Base-by-base conservation (phyloP, 2,888 invertebrate species). In the Sceliomorpha sp. region DNA sequence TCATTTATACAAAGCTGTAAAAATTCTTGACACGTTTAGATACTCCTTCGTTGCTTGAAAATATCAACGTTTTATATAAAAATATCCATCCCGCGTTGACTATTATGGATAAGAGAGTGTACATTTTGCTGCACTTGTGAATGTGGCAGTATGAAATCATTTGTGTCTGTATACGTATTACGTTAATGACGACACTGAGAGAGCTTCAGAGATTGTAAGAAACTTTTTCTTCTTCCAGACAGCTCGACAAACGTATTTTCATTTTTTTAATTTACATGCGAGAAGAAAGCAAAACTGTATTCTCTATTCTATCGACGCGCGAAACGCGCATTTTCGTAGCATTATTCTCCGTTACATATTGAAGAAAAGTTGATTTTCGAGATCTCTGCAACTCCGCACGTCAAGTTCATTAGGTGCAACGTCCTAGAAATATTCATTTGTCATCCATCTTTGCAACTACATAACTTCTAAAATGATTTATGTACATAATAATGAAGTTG, bases 401-500 rank as follows among this genome's bases (percentile, higher is more conserved):
- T 12, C 6, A 24, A 24, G 24, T 45, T 34, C 24, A 31, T 26
- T 48, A 55, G 34, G 44, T 55, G 55, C 55, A 55, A 44, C 36
- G 55, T 27, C 44, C 45, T 45, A 29, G 29, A 20, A 40, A 51
- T 40, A 40, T 39, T 45, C 59, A 59, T 50, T 50, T 45, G 48
- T 59, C 59, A 50, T 59, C 42, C 59, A 59, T 50, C 8, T 13
- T 15, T 29, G 26, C 32, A 10, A 48, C 40, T 29, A 17, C 24
- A 14, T 42, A 12, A 39, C 36, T 50, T 40, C 20, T 37, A 34
- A 26, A 44, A 9, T 14, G 39, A 47, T 42, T 51, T 51, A 29
- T 60, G 60, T 60, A 51, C 40, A 58, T 58, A 60, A 51, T 51
- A 51, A 45, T 44, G 50, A 24, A 44, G 50, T 44, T 37, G 36